A percentile compares a stretch with the other conserved stretches of the same genome.
Evolutionary conservation across 2,888 invertebrate genomes (phyloP).

Genomic region (Epirrita christyi): DNA sequence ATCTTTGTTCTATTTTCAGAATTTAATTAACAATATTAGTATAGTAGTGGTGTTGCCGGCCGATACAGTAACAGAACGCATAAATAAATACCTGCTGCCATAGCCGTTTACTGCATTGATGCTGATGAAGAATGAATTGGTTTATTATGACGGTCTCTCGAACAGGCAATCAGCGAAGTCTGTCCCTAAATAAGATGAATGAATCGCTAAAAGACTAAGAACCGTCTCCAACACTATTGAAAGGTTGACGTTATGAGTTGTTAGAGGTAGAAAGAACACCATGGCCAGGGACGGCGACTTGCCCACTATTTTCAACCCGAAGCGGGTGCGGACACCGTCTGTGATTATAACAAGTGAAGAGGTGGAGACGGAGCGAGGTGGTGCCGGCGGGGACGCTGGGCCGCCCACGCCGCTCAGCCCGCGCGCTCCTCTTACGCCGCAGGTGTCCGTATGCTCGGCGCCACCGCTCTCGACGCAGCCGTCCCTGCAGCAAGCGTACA

Average conservation of each 20-base stretch:
- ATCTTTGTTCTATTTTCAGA: too few relatives aligned
- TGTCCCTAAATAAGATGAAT: not conserved
- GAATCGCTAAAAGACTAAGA: not conserved
- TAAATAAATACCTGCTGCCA: too few relatives aligned
- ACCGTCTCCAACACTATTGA: not conserved
- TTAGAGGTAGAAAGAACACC: constrained; percentile 34
- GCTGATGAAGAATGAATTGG: not conserved
- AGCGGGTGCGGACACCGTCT: constrained; percentile 87
- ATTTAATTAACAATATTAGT: too few relatives aligned
- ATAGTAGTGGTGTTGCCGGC: too few relatives aligned
- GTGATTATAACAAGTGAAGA: constrained; percentile 89
- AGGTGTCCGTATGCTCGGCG: constrained; percentile 78
- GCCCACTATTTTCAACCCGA: constrained; percentile 92
- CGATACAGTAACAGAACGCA: too few relatives aligned
- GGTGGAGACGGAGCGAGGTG: constrained; percentile 68
- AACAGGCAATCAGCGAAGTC: not conserved
- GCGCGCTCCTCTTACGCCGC: constrained; percentile 75
- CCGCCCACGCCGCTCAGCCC: constrained; percentile 77
- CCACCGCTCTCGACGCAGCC: constrained; percentile 77
- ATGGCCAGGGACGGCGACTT: constrained; percentile 91
- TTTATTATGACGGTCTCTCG: not conserved
- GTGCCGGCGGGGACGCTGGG: constrained; percentile 70
- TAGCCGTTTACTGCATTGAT: too few relatives aligned
- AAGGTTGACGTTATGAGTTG: constrained; percentile 15
- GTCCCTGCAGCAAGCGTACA: constrained; percentile 76